Evolutionary conservation across 2,797 vertebrate genomes (phyloP).

Genomic region (Kryptopterus vitreolus): DNA sequence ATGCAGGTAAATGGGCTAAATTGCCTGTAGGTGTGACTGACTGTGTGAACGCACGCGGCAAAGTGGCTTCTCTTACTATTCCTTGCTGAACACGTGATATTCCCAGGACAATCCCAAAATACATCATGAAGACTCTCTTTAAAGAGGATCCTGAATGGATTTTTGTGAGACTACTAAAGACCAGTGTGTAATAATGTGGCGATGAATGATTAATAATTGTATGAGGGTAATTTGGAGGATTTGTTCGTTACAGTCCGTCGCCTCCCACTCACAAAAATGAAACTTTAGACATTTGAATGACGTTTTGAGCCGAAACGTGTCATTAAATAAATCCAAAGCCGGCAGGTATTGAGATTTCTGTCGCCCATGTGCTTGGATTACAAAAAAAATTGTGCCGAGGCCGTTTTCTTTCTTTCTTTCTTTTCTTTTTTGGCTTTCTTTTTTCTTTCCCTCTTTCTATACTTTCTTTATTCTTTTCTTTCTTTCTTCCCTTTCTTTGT

Average conservation of each 20-base stretch:
- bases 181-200: background rate
- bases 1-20: background rate
- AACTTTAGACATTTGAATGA: background rate
- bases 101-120: background rate
- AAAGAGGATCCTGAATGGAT: background rate
- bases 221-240: background rate
- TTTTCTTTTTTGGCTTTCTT: no score
- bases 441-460: no score
- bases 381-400: no score
- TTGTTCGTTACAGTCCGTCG: background rate
- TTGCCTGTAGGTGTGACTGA: background rate
- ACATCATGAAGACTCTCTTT: background rate
- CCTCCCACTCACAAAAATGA: background rate
- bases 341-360: conserved; percentile 1
- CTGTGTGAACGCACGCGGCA: no score
- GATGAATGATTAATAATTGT: background rate
- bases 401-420: no score
- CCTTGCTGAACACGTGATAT: background rate
- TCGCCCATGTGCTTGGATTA: conserved; percentile 16
- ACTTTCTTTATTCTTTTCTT: no score
- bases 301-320: background rate
- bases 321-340: background rate
- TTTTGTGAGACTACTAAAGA: background rate
- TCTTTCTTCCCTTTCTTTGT: no score
- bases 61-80: background rate